Evolutionary conservation across 2,797 vertebrate species (phyloP).

Genomic region (Cynodonichthys magdalenae): DNA sequence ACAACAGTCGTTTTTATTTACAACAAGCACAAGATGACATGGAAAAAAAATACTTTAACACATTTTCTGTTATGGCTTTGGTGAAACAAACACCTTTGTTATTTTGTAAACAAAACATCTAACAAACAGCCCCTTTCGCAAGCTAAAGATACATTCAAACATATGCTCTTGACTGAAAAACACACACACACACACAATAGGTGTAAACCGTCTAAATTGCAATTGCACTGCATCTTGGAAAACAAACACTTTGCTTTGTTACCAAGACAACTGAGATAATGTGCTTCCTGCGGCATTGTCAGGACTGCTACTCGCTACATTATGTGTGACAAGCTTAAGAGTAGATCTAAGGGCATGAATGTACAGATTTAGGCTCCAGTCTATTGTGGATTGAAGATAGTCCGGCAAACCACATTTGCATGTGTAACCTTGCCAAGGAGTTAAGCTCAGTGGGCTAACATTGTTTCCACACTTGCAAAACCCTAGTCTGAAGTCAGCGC

Average conservation of each 20-base stretch:
- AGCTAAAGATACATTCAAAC: constrained; percentile 84
- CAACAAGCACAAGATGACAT: constrained; percentile 70
- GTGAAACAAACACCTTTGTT: constrained; percentile 82
- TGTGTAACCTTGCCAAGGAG: constrained; percentile 69
- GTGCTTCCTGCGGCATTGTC: constrained; percentile 79
- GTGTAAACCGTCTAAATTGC: constrained; percentile 85
- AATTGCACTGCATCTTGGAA: constrained; percentile 83
- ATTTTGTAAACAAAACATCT: constrained; percentile 84
- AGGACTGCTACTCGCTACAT: constrained; percentile 72
- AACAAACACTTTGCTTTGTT: constrained; percentile 88
- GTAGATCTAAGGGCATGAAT: constrained; percentile 73
- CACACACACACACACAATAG: constrained; percentile 71
- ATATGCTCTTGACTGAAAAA: constrained; percentile 81
- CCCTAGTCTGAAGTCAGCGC: constrained; percentile 60
- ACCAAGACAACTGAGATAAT: constrained; percentile 86
- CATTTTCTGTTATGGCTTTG: constrained; percentile 80
- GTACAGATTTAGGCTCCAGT: constrained; percentile 57
- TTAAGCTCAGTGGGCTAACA: constrained; percentile 68
- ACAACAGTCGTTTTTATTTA: constrained; percentile 77
- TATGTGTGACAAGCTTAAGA: constrained; percentile 80
- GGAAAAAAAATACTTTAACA: constrained; percentile 78
- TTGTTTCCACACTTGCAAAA: constrained; percentile 56
- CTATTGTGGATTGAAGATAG: constrained; percentile 65
- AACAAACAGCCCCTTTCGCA: constrained; percentile 77
- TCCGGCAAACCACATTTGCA: constrained; percentile 66